phyloP scores from a whole-genome alignment of 1,140 invertebrate genomes.

The Portunus trituberculatus region DNA sequence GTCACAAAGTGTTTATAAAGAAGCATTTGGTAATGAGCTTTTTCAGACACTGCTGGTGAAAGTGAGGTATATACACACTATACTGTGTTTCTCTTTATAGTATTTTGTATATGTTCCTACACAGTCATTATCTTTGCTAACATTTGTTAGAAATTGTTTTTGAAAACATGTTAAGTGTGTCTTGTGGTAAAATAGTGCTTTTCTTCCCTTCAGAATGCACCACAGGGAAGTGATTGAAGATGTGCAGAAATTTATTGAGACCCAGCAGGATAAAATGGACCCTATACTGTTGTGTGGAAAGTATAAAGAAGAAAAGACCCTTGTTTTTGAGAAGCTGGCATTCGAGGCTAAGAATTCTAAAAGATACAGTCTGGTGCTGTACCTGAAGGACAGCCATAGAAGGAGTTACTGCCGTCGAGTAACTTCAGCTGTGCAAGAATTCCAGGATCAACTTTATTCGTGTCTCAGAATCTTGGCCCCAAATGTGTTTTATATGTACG shows the following conservation, averaged over 20 bases:
- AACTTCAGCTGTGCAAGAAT: not conserved
- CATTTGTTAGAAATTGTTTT: not conserved
- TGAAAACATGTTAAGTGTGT: not conserved
- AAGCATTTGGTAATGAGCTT: too few species aligned
- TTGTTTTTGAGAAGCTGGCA: not conserved
- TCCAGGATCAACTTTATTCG: not conserved
- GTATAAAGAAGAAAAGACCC: not conserved
- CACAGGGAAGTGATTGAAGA: conserved; percentile 21
- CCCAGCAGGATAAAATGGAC: not conserved
- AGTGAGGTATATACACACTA: too few species aligned
- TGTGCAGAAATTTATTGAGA: not conserved
- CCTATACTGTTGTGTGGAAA: conserved; percentile 34
- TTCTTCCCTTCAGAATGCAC: not conserved
- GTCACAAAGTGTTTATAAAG: too few species aligned
- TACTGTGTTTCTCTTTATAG: not conserved
- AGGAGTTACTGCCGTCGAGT: not conserved
- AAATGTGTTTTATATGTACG: not conserved
- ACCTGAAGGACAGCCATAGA: conserved; percentile 23
- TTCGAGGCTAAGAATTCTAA: not conserved
- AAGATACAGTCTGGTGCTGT: not conserved
- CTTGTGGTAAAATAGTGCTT: not conserved
- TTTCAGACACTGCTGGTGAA: too few species aligned
- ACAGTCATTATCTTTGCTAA: not conserved
- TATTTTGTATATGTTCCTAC: not conserved
- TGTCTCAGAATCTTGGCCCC: conserved; percentile 24